These are phyloP conservation scores for Chelmon rostratus DNA, from an alignment of 2,797 vertebrate species.

Conservation along the genomic window DNA sequence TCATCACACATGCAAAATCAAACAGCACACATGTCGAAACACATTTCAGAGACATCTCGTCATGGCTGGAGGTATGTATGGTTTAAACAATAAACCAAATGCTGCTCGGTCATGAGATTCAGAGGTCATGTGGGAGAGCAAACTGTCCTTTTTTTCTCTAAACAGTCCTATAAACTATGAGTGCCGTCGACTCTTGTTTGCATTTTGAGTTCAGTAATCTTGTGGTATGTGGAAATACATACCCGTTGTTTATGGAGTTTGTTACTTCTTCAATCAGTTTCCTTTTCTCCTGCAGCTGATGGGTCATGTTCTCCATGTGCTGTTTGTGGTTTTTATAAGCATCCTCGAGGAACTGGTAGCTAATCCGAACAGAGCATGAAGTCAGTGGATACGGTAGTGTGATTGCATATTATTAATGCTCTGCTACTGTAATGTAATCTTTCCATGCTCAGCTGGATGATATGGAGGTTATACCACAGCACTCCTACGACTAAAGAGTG, in stretches of 20 bases:
- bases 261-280: conserved; percentile 91
- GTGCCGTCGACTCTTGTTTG: not conserved
- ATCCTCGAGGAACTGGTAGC: conserved; percentile 94
- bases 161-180: not conserved
- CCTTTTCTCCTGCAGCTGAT: conserved; percentile 92
- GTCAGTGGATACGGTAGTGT: not conserved
- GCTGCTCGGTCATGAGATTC: not conserved
- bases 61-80: not conserved
- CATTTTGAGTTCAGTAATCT: not conserved
- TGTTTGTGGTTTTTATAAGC: conserved; percentile 93
- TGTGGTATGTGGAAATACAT: conserved; percentile 30
- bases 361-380: conserved; percentile 44
- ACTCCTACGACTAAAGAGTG: not conserved
- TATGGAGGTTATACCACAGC: not conserved
- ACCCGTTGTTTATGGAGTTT: conserved; percentile 92
- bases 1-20: not conserved
- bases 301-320: conserved; percentile 91
- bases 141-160: not conserved
- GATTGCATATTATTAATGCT: not conserved
- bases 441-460: not conserved
- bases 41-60: not conserved
- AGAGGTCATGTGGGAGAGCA: not conserved
- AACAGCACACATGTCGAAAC: not conserved
- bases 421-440: not conserved
- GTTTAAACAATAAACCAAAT: too few relatives aligned